phyloP scores from a whole-genome alignment of 2,797 vertebrate species.

The Meda fulgida region DNA sequence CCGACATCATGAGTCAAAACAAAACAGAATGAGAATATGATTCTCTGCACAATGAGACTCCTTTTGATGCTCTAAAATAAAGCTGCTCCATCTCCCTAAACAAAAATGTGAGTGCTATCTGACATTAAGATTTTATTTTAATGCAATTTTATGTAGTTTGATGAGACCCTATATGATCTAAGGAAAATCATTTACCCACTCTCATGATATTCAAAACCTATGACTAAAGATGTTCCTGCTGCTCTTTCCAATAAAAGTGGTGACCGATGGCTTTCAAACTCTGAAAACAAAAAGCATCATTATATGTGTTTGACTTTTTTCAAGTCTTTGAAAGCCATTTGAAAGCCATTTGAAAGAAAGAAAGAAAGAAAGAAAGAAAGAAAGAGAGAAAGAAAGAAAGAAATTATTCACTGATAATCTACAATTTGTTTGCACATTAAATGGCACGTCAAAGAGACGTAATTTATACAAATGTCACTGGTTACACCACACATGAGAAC shows the following conservation, averaged over 20 bases:
- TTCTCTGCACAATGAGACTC: slow-evolving; percentile 18
- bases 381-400: neutral
- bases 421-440: neutral
- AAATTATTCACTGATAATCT: neutral
- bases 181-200: neutral
- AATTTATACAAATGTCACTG: neutral
- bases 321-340: neutral
- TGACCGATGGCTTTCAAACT: neutral
- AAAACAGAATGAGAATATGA: slow-evolving; percentile 14
- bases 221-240: neutral
- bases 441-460: neutral
- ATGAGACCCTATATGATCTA: neutral
- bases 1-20: slow-evolving; percentile 10
- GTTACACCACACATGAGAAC: neutral
- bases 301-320: neutral
- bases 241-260: neutral
- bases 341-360: no score
- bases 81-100: slow-evolving; percentile 2
- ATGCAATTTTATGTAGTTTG: neutral
- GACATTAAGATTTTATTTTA: neutral
- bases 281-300: neutral
- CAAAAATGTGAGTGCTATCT: neutral
- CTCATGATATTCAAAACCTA: neutral
- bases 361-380: no score
- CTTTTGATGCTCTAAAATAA: slow-evolving; percentile 3